These are phyloP conservation scores for Philereme transversata DNA, from an alignment of 2,888 invertebrate species.

Conservation along the genomic window DNA sequence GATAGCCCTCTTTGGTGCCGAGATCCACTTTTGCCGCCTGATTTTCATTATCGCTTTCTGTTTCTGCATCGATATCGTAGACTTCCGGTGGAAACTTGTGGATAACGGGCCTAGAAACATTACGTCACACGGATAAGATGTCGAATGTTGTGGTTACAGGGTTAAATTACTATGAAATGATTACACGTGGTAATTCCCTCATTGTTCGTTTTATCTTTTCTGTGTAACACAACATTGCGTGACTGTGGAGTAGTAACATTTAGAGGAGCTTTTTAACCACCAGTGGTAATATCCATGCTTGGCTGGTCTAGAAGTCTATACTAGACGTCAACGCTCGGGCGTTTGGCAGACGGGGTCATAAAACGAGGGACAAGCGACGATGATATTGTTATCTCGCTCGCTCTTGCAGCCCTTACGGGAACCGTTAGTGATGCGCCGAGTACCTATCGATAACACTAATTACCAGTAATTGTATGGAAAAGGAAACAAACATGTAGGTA, in stretches of 20 bases:
- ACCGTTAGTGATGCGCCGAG: too few relatives aligned
- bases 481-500: too few relatives aligned
- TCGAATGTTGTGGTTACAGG: background rate
- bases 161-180: conserved; percentile 5
- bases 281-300: background rate
- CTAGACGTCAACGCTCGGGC: background rate
- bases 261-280: background rate
- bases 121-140: background rate
- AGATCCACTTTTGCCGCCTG: conserved; percentile 87
- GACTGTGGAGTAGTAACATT: background rate
- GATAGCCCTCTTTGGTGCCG: conserved; percentile 95
- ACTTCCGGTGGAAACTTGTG: conserved; percentile 87
- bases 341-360: background rate
- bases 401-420: too few relatives aligned
- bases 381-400: too few relatives aligned
- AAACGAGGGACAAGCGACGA: too few relatives aligned
- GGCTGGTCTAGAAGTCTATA: background rate
- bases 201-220: conserved; percentile 12
- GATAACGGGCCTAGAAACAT: conserved; percentile 61
- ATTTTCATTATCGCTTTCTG: conserved; percentile 91
- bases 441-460: too few relatives aligned
- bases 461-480: too few relatives aligned
- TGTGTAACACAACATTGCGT: conserved; percentile 1
- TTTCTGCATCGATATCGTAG: conserved; percentile 95
- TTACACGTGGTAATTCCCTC: conserved; percentile 6